Evolutionary conservation across 92 coral and sea anemone species (phyloP), one percentile per base, ranked within the genome.

Genomic region (Palythoa caribaeorum): DNA sequence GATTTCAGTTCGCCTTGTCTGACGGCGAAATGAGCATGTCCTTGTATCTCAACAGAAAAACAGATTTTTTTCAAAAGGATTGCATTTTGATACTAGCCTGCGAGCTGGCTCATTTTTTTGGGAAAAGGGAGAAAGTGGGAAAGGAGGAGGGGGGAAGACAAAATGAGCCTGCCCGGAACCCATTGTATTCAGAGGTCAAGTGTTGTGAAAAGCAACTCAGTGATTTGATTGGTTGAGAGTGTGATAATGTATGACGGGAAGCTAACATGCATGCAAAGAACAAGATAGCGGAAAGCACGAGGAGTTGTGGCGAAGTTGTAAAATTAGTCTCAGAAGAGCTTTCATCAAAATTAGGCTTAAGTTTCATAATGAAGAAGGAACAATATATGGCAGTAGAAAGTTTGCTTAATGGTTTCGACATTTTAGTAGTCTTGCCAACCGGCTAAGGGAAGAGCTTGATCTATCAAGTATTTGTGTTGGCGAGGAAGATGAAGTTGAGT

Each of bases 381-480:
- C 85, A 80, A 15, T 28, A n/a, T 1, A 19, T 28, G 9, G 85
- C 50, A 44, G 28, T 28, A 28, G 28, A 28, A 28, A 28, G 28
- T 28, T 28, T 28, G 28, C 28, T 28, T 28, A 28, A 28, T 28
- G 28, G 28, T 28, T 28, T 28, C 28, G 28, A 28, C 28, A 28
- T 28, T 28, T 28, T n/a, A n/a, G n/a, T n/a, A n/a, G n/a, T n/a
- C n/a, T n/a, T 28, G 28, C 28, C 28, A 28, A 28, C 28, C 28
- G 0, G 28, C 28, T 28, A 28, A 28, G 28, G 28, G 28, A 28
- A 28, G 28, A 28, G 28, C 50, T 15, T 71, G 62, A 83, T 83
- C 38, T 63, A 62, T 44, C 74, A 83, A 66, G 71, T 60, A 48
- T 65, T 83, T 52, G 87, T 83, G 70, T 47, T 66, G 63, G 76